Conservation (phyloP, 2,797 vertebrate species). For the Mus caroli region DNA sequence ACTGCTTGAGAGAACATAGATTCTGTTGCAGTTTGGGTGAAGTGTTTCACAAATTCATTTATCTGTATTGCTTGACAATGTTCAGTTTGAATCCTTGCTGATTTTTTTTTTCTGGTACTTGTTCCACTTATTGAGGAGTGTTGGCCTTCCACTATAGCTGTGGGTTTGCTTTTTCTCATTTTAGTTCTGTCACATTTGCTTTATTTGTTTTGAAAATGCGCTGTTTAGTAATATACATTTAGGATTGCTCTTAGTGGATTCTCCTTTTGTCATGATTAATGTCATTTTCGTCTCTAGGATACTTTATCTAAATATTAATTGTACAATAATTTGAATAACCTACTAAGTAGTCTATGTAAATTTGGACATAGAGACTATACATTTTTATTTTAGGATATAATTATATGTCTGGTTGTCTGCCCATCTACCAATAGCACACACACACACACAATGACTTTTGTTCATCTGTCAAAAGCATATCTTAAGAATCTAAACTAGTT, state of each 20-base stretch:
- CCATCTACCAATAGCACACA: neutral
- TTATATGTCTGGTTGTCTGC: neutral
- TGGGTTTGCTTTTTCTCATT: neutral
- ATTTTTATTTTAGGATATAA: constrained; percentile 35
- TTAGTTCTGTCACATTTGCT: neutral
- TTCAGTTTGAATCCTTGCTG: neutral
- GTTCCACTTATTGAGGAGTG: neutral
- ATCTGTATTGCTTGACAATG: neutral
- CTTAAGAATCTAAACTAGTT: constrained; percentile 33
- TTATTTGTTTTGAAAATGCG: neutral
- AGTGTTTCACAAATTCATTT: neutral
- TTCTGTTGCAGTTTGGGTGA: neutral
- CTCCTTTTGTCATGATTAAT: neutral
- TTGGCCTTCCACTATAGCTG: neutral
- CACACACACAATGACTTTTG: neutral
- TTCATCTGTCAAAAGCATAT: constrained; percentile 22
- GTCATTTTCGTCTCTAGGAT: neutral
- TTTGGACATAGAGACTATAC: neutral
- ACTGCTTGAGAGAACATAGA: neutral
- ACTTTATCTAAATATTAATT: constrained; percentile 56
- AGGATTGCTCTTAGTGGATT: constrained; percentile 36
- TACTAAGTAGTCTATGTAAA: constrained; percentile 50
- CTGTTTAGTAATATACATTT: neutral
- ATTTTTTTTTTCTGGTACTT: neutral
- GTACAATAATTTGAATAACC: neutral